These are phyloP conservation scores for Bungarus multicinctus DNA, from an alignment of 2,113 vertebrate species.

Conservation along the genomic window DNA sequence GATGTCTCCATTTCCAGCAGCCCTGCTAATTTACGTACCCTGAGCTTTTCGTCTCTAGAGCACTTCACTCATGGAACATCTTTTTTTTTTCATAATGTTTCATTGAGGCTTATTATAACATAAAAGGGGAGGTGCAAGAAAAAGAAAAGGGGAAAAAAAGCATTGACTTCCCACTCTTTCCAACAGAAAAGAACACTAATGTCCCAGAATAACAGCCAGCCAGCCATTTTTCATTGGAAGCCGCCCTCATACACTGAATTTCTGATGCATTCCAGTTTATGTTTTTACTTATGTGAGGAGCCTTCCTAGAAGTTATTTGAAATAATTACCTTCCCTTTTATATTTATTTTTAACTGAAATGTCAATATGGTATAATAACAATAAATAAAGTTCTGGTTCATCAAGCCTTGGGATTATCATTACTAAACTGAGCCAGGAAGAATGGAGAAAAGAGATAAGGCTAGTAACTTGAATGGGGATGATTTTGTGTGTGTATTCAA, in stretches of 20 bases:
- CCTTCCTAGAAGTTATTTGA: background rate
- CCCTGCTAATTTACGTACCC: background rate
- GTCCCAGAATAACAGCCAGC: background rate
- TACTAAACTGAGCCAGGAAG: background rate
- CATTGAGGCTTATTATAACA: background rate
- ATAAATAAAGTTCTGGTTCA: background rate
- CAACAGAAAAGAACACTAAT: background rate
- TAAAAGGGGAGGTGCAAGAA: background rate
- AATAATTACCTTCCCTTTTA: background rate
- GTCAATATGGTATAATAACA: background rate
- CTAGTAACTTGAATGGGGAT: background rate
- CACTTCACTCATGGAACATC: background rate
- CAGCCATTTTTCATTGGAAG: background rate
- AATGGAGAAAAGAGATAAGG: background rate
- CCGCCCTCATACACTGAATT: background rate
- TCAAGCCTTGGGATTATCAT: background rate
- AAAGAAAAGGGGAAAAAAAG: background rate
- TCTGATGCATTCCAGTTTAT: background rate
- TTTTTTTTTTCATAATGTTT: background rate
- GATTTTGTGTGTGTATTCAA: background rate
- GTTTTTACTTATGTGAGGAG: background rate
- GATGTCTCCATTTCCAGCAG: background rate
- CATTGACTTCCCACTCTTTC: background rate
- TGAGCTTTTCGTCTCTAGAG: background rate
- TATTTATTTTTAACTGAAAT: background rate